Percentiles rank a stretch among this genome's conserved stretches.
Conservation (phyloP, 2,797 vertebrate genomes). For the Mergus octosetaceus region DNA sequence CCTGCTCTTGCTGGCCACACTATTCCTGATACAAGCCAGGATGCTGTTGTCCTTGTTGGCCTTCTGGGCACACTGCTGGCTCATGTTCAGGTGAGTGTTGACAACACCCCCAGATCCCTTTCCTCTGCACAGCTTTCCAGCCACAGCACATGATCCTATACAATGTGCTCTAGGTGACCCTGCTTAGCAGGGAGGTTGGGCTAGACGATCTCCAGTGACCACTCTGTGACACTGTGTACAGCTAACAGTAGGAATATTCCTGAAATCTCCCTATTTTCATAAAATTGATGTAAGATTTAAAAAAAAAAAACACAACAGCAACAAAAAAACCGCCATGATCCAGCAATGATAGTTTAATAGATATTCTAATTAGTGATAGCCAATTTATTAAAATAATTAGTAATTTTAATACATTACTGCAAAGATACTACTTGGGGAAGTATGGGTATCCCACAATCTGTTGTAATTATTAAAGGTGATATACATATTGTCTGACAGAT, state of each 20-base stretch:
- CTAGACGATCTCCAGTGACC: no score
- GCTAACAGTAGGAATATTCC: neutral
- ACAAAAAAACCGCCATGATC: neutral
- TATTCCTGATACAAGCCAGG: no score
- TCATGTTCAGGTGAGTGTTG: no score
- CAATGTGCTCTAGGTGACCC: no score
- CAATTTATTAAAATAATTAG: neutral
- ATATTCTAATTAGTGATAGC: neutral
- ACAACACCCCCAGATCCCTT: no score
- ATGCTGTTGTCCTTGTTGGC: no score
- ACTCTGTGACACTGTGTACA: neutral
- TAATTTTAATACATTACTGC: neutral
- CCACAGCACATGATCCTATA: no score
- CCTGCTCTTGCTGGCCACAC: no score
- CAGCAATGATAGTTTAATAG: neutral
- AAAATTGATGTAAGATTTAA: neutral
- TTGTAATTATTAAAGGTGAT: neutral
- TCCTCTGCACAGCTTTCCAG: no score
- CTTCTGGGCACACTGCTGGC: no score
- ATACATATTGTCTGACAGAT: neutral
- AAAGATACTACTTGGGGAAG: neutral
- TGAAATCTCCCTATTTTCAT: neutral
- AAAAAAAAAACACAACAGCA: neutral
- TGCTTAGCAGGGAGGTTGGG: no score
- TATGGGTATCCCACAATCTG: neutral